phyloP scores from a whole-genome alignment of 2,888 invertebrate genomes.

The Timema cristinae region DNA sequence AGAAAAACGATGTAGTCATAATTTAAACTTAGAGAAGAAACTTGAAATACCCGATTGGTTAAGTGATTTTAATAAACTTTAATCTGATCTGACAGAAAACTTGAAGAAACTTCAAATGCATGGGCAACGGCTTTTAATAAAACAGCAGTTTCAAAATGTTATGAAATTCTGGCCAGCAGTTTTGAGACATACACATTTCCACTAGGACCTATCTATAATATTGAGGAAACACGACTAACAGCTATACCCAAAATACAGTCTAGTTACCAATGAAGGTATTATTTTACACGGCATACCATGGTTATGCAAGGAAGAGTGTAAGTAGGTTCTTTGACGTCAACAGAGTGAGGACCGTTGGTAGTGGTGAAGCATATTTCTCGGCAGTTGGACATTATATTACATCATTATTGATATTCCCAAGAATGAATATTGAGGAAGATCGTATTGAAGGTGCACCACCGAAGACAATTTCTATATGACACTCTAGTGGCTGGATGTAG shows the following conservation, averaged over 20 bases:
- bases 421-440: conserved; percentile 38
- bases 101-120: background rate
- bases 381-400: conserved; percentile 37
- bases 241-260: background rate
- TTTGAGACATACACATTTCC: background rate
- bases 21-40: background rate
- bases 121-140: background rate
- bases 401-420: conserved; percentile 40
- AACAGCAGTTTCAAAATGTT: background rate
- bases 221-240: background rate
- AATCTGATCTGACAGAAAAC: conserved; percentile 1
- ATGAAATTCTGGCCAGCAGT: background rate
- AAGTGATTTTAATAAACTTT: background rate
- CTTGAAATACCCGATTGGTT: background rate
- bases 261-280: too few relatives aligned
- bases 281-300: too few relatives aligned
- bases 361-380: background rate
- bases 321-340: background rate
- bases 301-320: too few relatives aligned
- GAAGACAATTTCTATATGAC: conserved; percentile 35
- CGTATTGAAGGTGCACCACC: conserved; percentile 38
- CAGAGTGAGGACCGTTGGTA: background rate
- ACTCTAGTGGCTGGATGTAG: conserved; percentile 40
- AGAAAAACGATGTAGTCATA: background rate
- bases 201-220: background rate